A percentile compares a stretch with the other conserved stretches of the same genome.
Conservation (phyloP, 2,113 vertebrate genomes). For the Pachyramphus minor region DNA sequence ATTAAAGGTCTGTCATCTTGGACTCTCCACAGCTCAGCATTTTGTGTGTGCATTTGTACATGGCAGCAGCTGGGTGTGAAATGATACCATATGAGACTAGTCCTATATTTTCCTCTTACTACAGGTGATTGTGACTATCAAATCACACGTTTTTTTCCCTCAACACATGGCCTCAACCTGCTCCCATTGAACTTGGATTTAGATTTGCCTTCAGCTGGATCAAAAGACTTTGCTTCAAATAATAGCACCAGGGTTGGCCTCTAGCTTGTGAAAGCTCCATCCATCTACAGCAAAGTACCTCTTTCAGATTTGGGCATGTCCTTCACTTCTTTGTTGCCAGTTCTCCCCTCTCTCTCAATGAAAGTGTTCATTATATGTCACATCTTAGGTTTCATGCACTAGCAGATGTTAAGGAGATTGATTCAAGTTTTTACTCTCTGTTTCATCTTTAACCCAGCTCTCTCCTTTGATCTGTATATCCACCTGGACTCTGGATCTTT, state of each 20-base stretch:
- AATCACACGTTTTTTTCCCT: background rate
- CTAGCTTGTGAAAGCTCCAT: background rate
- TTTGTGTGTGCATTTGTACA: background rate
- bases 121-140: background rate
- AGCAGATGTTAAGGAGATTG: background rate
- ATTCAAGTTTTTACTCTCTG: background rate
- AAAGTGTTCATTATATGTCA: background rate
- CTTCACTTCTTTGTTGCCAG: background rate
- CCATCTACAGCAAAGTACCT: background rate
- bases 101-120: background rate
- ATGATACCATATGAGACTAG: background rate
- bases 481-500: background rate
- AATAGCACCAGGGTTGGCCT: background rate
- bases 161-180: background rate
- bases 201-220: background rate
- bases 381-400: background rate
- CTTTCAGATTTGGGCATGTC: background rate
- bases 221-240: background rate
- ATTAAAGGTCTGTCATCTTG: background rate
- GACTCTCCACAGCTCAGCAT: background rate
- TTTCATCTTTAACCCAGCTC: background rate
- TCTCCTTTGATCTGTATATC: background rate
- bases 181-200: background rate
- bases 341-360: background rate
- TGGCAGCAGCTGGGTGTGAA: background rate